Conservation (phyloP, 2,113 vertebrate genomes). For the Lampris incognitus region DNA sequence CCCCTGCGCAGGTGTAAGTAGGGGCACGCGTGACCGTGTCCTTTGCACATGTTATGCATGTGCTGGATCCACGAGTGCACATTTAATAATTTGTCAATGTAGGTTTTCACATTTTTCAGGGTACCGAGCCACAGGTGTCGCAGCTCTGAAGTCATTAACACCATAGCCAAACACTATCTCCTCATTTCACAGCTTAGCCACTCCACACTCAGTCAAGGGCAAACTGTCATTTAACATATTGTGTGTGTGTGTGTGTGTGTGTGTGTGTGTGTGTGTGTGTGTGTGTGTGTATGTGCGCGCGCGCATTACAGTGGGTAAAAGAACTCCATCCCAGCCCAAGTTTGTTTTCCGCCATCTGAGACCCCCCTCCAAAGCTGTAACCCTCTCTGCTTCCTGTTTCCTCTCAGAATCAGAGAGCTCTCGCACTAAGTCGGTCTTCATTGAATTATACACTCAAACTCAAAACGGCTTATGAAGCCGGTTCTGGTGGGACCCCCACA, state of each 20-base stretch:
- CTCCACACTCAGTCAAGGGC: constrained; percentile 1
- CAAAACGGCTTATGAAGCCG: not conserved
- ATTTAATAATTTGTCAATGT: not conserved
- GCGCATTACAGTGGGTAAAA: not conserved
- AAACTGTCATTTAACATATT: constrained; percentile 5
- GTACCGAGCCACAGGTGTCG: constrained; percentile 22
- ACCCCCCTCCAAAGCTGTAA: not conserved
- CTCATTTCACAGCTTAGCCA: constrained; percentile 30
- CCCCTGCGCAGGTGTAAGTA: too few species aligned
- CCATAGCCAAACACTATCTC: constrained; percentile 23
- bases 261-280: constrained; percentile 10
- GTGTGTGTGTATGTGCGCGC: constrained; percentile 8
- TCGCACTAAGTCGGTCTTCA: not conserved
- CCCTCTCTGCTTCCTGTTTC: not conserved
- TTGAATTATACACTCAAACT: not conserved
- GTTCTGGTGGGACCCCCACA: not conserved
- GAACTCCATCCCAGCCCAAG: not conserved
- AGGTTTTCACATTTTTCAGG: not conserved
- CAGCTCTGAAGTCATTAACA: constrained; percentile 39
- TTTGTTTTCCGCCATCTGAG: too few species aligned
- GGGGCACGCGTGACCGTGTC: too few species aligned
- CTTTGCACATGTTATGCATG: too few species aligned
- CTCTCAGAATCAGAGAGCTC: not conserved
- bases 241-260: constrained; percentile 7
- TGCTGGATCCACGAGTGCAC: not conserved